Evolutionary conservation across 1,140 invertebrate genomes (phyloP), one percentile per base, ranked within the genome.

Genomic region (Gonioctena quinquepunctata): DNA sequence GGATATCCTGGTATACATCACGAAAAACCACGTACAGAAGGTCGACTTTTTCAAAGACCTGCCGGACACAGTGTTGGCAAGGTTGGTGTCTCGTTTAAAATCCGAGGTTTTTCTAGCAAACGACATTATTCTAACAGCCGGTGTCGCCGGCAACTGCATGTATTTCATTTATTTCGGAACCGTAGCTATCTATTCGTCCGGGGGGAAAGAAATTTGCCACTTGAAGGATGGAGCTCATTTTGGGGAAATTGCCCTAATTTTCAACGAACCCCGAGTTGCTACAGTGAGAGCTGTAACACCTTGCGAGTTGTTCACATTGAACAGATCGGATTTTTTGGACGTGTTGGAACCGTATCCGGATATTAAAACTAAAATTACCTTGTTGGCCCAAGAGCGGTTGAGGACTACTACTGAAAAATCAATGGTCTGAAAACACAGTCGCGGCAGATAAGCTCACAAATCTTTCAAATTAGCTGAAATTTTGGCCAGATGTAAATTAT

Each of bases 81-180:
- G 69, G 5, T 69, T 79, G 1, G 76, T 77, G 5, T 68, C 66
- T 2, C 23, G 25, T 8, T 16, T 76, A 18, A 73, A 73, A 28
- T 64, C 66, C 0, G 62, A 76, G 66, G 66, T 76, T 18, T 76
- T 66, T 48, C 59, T 76, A 3, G 66, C 72, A 21, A 71, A 73
- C 22, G 74, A 76, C 56, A 28, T 76, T 8, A 87, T 89, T 19
- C 77, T 87, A 2, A 85, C 85, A 74, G 86, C 87, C 2, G 86
- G 86, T 0, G n/a, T n/a, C n/a, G n/a, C n/a, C n/a, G 88, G 87
- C 5, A 84, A 87, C 50, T 87, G 85, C 69, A 88, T 89, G 86
- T 89, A 83, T 74, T 88, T 88, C 66, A 78, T 88, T 3, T 83
- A 83, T 0, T 83, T 77, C 42, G 88, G 88, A 23, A 86, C 85